Evolutionary conservation across 2,797 vertebrate genomes (phyloP), one percentile per base, ranked within the genome.

Genomic region (Sebastes trivittatus): DNA sequence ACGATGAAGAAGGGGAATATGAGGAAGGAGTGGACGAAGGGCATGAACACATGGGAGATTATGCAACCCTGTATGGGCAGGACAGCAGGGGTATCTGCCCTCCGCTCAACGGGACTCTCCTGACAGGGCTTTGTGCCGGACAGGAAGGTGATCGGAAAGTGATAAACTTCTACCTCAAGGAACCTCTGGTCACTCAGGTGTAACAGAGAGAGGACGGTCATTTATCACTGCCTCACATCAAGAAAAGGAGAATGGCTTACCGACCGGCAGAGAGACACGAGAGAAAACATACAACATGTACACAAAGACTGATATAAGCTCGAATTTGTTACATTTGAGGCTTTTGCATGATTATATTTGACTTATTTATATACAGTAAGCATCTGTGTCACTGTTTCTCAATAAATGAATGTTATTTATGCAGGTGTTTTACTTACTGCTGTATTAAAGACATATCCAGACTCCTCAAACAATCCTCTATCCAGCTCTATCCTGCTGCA

Each of bases 121-220:
- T 95, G 38, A 81, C 94, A 11, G 95, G 95, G 22, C 81, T 96
- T 42, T 95, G 93, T 60, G 78, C 89, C 0, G 88, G 87, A 58
- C 91, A 93, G 49, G 83, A 42, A 1, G 20, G 36, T 2, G 87
- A 92, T 38, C 85, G 77, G 23, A 90, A 65, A 56, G 77, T 49
- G 46, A 74, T 85, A 1, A 92, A 77, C 68, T 86, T 92, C 67
- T 90, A 75, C 62, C 85, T 88, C 65, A 88, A 77, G 65, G 92
- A 95, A 68, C 87, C 94, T 11, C 79, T 96, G 81, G 96, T 97
- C 79, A 97, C 97, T 42, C 94, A 97, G 92, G 97, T 97, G 20
- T 97, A 92, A 97, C 18, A 38, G 13, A 65, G 11, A 25, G 54
- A 73, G 13, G 56, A 65, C 8, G 11, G 54, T 81, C 56, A 22